Evolutionary conservation across 2,113 vertebrate genomes (phyloP).

Genomic region (Tor tambroides): DNA sequence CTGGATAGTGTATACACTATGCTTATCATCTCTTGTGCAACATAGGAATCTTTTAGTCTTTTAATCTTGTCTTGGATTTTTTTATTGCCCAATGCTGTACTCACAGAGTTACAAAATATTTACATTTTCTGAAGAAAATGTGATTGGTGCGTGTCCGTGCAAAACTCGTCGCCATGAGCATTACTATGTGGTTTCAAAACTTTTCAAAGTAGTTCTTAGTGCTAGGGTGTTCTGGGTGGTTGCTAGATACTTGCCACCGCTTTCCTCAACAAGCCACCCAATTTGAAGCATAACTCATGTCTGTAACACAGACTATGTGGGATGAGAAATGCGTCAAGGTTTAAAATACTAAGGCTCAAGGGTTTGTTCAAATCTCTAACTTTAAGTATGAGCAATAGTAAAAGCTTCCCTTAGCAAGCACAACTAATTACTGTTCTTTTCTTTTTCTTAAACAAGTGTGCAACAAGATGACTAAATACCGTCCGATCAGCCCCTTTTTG

Average conservation of each 20-base stretch:
- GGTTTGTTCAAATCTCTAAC: not conserved
- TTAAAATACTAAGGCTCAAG: not conserved
- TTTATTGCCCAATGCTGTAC: not conserved
- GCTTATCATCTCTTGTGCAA: not conserved
- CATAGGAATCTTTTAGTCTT: not conserved
- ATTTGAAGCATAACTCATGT: constrained; percentile 4
- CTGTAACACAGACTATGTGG: not conserved
- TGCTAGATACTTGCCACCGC: not conserved
- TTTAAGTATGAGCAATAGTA: constrained; percentile 16
- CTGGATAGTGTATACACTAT: not conserved
- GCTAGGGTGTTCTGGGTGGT: not conserved
- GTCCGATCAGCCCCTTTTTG: constrained; percentile 89
- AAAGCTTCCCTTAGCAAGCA: not conserved
- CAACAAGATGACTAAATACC: constrained; percentile 90
- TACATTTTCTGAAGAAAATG: not conserved
- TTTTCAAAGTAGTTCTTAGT: not conserved
- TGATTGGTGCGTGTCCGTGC: not conserved
- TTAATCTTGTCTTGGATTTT: constrained; percentile 3
- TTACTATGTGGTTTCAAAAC: not conserved
- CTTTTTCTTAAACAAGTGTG: constrained; percentile 81
- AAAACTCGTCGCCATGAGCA: not conserved
- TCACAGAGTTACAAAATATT: not conserved
- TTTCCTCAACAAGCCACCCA: not conserved
- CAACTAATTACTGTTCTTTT: constrained; percentile 14
- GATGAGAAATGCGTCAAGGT: constrained; percentile 20